Evolutionary conservation across 1,140 invertebrate genomes (phyloP), one percentile per base, ranked within the genome.

Genomic region (Drosophila ananassae): DNA sequence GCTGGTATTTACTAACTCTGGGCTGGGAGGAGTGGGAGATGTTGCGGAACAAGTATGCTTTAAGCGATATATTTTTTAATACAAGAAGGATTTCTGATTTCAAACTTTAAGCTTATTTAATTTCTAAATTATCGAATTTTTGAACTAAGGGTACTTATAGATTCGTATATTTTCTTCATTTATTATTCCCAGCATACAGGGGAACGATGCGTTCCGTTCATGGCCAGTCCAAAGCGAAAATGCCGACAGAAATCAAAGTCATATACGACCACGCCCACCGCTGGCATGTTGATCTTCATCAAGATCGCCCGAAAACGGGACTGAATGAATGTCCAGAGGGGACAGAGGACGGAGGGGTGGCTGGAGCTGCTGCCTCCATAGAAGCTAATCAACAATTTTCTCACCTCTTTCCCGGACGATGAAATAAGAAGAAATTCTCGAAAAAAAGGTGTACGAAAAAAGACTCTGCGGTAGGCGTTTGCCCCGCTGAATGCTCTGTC

Each of bases 361-460:
- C 30, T 34, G 60, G 25, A 53, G 56, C 57, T 56, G 44, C 50
- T 48, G 75, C 90, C 89, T 81, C 90, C 90, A 74, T 90, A 79
- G 82, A 91, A 91, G 90, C 90, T 91, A 91, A 91, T 91, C 90
- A 91, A 91, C 84, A 91, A 91, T 91, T 91, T 91, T 91, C 90
- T 91, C 90, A 91, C 90, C 90, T 91, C 90, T 91, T 91, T 91
- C 87, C 87, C 76, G 78, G 76, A 69, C 75, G 77, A 63, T 80
- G 66, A 62, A 63, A 71, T 37, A 37, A 10, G 39, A 41, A 28
- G 24, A 28, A 46, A 44, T 21, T n/a, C 3, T 13, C 46, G 37
- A 37, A 48, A 54, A 51, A 47, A 57, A 52, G 17, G 17, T 54
- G 24, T 37, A 59, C 34, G 25, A 41, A 59, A 55, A 55, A 30